Conservation (phyloP, 2,888 invertebrate species). For the Aspidiotus destructor region DNA sequence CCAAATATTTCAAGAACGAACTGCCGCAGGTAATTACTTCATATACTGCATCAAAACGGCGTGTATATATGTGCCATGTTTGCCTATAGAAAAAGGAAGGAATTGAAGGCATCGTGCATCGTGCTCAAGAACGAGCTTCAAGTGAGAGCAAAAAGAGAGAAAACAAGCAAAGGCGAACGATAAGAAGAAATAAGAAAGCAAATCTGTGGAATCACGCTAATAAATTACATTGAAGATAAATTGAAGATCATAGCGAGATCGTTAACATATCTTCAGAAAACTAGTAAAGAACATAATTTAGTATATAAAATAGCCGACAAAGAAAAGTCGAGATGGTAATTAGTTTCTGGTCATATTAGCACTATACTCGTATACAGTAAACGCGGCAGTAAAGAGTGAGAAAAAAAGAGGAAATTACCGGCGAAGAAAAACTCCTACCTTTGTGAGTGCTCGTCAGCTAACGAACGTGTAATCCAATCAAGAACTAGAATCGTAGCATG, state of each 20-base stretch:
- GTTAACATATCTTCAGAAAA: slow-evolving; percentile 34
- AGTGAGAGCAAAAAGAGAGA: background rate
- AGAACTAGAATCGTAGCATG: slow-evolving; percentile 8
- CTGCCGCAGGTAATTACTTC: slow-evolving; percentile 22
- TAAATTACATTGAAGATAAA: slow-evolving; percentile 36
- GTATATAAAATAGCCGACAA: slow-evolving; percentile 33
- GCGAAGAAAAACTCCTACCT: slow-evolving; percentile 24
- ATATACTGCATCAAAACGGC: slow-evolving; percentile 16
- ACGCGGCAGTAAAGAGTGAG: slow-evolving; percentile 7
- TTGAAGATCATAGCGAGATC: slow-evolving; percentile 33
- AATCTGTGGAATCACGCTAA: slow-evolving; percentile 33
- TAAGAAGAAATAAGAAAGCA: slow-evolving; percentile 14
- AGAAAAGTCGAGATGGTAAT: slow-evolving; percentile 25
- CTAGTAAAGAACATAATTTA: slow-evolving; percentile 35
- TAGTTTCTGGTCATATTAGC: slow-evolving; percentile 25
- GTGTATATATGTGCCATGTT: slow-evolving; percentile 11
- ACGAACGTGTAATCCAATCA: slow-evolving; percentile 16
- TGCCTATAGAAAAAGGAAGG: slow-evolving; percentile 3
- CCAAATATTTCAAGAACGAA: slow-evolving; percentile 5
- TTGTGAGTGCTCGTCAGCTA: background rate
- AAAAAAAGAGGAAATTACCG: slow-evolving; percentile 26
- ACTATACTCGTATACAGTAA: too few relatives aligned
- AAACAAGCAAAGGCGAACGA: slow-evolving; percentile 6
- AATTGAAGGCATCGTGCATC: background rate
- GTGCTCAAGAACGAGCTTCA: background rate